Evolutionary conservation across 2,113 vertebrate species (phyloP).

Genomic region (Chaenogobius annularis): DNA sequence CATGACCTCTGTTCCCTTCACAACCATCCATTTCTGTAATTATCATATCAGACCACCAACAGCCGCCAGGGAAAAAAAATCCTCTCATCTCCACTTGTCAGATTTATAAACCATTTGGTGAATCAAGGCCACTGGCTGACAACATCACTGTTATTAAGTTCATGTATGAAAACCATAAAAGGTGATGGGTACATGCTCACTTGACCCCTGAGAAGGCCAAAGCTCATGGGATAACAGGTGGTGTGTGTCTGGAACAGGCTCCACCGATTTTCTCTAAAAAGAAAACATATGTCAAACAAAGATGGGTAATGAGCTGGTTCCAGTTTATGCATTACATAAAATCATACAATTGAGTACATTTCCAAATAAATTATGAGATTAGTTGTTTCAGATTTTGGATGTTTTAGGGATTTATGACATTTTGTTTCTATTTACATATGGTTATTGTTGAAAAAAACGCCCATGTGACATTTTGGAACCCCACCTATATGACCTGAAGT

Average conservation of each 20-base stretch:
- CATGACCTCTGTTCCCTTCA: constrained; percentile 28
- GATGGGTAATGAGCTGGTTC: too few relatives aligned
- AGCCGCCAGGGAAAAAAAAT: constrained; percentile 8
- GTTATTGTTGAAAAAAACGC: too few relatives aligned
- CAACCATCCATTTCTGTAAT: constrained; percentile 44
- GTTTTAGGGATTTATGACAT: too few relatives aligned
- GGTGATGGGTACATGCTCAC: constrained; percentile 25
- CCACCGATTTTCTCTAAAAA: background rate
- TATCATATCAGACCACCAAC: constrained; percentile 57
- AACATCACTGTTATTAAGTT: constrained; percentile 35
- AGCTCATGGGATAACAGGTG: constrained; percentile 30
- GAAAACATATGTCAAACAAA: too few relatives aligned
- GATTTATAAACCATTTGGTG: constrained; percentile 44
- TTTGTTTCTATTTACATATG: too few relatives aligned
- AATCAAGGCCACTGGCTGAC: constrained; percentile 39
- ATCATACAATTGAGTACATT: background rate
- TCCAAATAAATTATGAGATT: background rate
- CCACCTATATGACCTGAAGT: too few relatives aligned
- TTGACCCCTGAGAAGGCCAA: constrained; percentile 40
- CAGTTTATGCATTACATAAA: too few relatives aligned
- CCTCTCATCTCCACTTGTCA: constrained; percentile 8
- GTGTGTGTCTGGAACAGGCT: background rate
- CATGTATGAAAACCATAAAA: constrained; percentile 46
- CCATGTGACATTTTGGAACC: too few relatives aligned
- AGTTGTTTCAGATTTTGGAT: background rate